These are phyloP conservation scores for Microctonus aethiopoides DNA, from an alignment of 2,888 invertebrate genomes.

Conservation along the genomic window DNA sequence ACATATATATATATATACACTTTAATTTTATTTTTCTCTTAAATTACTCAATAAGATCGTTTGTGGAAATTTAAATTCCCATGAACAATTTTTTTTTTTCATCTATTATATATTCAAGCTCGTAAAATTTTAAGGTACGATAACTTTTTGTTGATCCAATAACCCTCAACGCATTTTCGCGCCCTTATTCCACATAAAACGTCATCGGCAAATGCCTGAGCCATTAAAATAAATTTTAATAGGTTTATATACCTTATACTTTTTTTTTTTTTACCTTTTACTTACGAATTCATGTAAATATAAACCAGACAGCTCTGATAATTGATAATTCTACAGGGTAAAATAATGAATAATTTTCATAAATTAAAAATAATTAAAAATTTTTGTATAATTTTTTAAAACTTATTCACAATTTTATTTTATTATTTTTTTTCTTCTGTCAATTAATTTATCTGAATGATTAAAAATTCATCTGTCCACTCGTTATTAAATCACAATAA, in stretches of 20 bases:
- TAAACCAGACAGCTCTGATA: background rate
- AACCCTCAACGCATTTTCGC: background rate
- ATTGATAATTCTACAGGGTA: background rate
- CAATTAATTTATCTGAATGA: background rate
- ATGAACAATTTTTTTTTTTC: background rate
- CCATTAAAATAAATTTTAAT: background rate
- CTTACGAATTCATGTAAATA: background rate
- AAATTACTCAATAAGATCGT: background rate
- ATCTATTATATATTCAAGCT: conserved; percentile 2
- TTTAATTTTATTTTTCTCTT: background rate
- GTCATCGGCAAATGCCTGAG: background rate
- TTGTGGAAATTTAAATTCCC: background rate
- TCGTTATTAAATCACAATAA: background rate
- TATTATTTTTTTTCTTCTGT: too few species aligned
- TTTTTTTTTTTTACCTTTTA: background rate
- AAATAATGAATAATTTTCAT: background rate
- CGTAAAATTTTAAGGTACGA: conserved; percentile 23
- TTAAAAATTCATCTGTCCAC: background rate
- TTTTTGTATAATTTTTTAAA: background rate
- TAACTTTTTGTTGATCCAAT: conserved; percentile 33
- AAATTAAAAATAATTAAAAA: too few species aligned
- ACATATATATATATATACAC: too few species aligned
- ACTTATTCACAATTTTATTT: background rate
- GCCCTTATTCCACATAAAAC: background rate
- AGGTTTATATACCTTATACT: background rate